Percentiles rank a stretch among this genome's conserved stretches.
phyloP scores from a whole-genome alignment of 2,797 vertebrate species.

The Lepus oiostolus region DNA sequence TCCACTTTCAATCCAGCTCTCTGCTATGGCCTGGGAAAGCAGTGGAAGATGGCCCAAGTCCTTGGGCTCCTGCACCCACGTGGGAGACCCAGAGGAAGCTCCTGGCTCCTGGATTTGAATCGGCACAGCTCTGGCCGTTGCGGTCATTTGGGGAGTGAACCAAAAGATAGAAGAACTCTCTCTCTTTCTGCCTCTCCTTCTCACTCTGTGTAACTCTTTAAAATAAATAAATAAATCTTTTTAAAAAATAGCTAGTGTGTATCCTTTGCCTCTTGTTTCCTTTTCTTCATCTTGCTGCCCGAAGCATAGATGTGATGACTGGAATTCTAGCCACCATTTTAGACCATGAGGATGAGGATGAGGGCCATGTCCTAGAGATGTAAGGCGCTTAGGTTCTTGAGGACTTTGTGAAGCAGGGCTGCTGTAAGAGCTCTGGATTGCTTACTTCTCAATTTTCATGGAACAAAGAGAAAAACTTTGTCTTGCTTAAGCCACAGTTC shows the following conservation, averaged over 20 bases:
- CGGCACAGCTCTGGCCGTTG: no score
- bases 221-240: neutral
- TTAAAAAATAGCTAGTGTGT: constrained; percentile 10
- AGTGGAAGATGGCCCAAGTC: no score
- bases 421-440: neutral
- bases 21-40: no score
- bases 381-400: constrained; percentile 20
- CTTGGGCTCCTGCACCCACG: no score
- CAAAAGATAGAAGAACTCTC: no score
- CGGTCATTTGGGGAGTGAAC: no score
- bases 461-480: constrained; percentile 24
- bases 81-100: no score
- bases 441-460: constrained; percentile 63
- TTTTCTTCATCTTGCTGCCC: constrained; percentile 30
- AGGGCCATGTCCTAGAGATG: neutral
- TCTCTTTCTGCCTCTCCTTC: no score
- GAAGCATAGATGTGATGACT: constrained; percentile 28
- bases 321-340: constrained; percentile 31
- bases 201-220: no score
- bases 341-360: constrained; percentile 4
- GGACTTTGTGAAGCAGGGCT: constrained; percentile 40
- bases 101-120: no score
- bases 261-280: constrained; percentile 38
- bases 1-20: no score
- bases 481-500: constrained; percentile 2